Base-by-base conservation (phyloP, 2,113 vertebrate genomes). In the Euleptes europaea region DNA sequence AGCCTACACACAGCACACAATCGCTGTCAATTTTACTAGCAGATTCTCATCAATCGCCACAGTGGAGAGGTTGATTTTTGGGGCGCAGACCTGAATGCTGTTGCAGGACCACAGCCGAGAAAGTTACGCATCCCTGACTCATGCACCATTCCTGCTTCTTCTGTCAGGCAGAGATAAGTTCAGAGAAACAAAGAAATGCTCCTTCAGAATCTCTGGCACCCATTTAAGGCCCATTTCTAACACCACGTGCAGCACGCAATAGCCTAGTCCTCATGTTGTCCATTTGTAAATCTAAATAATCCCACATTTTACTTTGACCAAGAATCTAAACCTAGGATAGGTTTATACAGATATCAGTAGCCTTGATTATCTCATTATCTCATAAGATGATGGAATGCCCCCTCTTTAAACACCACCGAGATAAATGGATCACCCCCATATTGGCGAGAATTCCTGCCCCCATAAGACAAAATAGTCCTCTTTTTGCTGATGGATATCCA, bases 51-150 rank as follows among this genome's bases (percentile, higher is more conserved):
- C 69, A 38, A 85, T 86, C 78, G 80, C 73, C 86, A 60, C 82
- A 78, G 80, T 85, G 83, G 44, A 75, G 33, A 83, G 60, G 83
- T 54, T 84, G 89, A 73, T 83, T 93, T 92, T 91, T 74, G 85
- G 86, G 89, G 74, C 90, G 90, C 88, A 90, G 1, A 54, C 91
- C 89, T 91, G 84, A 78, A 88, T 90, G 88, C 89, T 80, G 87
- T 28, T 57, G 13, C 26, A 57, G 65, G 44, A 78, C 44, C 28
- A 15, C 1, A n/a, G 19, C 28, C 12, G 51, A 17, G 60, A 76
- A 73, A 76, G 21, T 65, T 40, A 65, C 28, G 57, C 15, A n/a
- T 40, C 7, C 3, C 35, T 54, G 49, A 54, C 26, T n/a, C 12
- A 31, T 8, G 8, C 23, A 54, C 33, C 60, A 40, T 60, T 3